Evolutionary conservation across 2,113 vertebrate species (phyloP).

Genomic region (Salvator merianae): DNA sequence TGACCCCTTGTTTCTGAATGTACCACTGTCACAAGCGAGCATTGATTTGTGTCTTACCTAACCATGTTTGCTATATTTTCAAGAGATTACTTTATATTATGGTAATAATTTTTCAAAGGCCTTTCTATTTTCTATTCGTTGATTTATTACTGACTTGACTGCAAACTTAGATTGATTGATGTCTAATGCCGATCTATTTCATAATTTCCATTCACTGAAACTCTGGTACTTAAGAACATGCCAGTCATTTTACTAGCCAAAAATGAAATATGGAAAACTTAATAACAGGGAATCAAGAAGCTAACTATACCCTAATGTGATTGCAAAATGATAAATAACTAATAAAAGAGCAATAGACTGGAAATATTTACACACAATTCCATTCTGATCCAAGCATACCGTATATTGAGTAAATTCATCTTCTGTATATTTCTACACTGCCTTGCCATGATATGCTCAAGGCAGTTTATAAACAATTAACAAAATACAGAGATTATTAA

Average conservation of each 20-base stretch:
- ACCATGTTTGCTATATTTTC: neutral
- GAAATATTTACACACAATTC: neutral
- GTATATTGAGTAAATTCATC: neutral
- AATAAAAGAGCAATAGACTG: neutral
- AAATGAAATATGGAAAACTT: neutral
- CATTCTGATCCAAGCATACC: neutral
- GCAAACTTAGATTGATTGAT: slow-evolving; percentile 6
- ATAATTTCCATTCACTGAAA: neutral
- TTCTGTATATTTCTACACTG: neutral
- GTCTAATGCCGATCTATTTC: neutral
- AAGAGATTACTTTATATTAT: neutral
- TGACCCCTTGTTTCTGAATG: neutral
- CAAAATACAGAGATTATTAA: too few species aligned
- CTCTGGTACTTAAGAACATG: slow-evolving; percentile 6
- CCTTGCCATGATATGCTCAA: too few species aligned
- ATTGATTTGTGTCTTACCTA: neutral
- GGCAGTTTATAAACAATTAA: too few species aligned
- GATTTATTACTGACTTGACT: slow-evolving; percentile 11
- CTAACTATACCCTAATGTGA: slow-evolving; percentile 5
- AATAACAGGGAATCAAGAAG: neutral
- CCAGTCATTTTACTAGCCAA: neutral
- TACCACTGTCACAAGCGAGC: neutral
- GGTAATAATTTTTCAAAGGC: neutral
- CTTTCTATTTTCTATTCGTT: neutral
- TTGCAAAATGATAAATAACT: neutral